Base-by-base conservation (phyloP, 2,113 vertebrate genomes). In the Cavia aperea region DNA sequence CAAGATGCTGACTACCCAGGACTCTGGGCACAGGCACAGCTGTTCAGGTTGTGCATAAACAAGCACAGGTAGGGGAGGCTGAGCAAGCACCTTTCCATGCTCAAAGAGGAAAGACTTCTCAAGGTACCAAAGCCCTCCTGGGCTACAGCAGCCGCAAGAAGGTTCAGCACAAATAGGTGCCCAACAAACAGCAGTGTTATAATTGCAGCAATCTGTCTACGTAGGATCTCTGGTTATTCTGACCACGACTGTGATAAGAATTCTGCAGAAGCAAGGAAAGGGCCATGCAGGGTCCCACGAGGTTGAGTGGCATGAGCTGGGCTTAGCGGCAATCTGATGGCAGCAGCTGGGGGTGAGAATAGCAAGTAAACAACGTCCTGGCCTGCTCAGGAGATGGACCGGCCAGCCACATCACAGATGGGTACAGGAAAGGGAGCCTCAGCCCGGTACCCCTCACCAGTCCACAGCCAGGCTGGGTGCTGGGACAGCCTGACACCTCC, bases 321-420 rank as follows among this genome's bases (percentile, higher is more conserved):
- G 4, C 13, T 19, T 18, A 68, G 43, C 26, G 16, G 0, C 7
- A 49, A 1, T 60, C n/a, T 73, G 6, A 1, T 0, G 11, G 16
- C 18, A 16, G 66, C 29, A 24, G 46, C 81, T 23, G 23, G 39
- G 12, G 88, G 11, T 5, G 5, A 70, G 8, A 54, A 90, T 33
- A 49, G 6, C 18, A 14, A 43, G 18, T 7, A 26, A 75, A 58
- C 6, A 8, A 7, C 12, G 29, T 5, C 31, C 79, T 24, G 14
- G 46, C 54, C 16, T 43, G 21, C 51, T 49, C 9, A 3, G 51
- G 77, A 68, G 83, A 70, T 16, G 73, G 2, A 23, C 31, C 2
- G 2, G 1, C 1, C 1, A 62, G 56, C 51, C 63, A n/a, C 23
- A 10, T 36, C 39, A 2, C 13, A 29, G 18, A n/a, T 1, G 1